A percentile compares a stretch with the other conserved stretches of the same genome.
These are phyloP conservation scores for Nephila pilipes DNA, from an alignment of 1,140 invertebrate genomes.

Conservation along the genomic window DNA sequence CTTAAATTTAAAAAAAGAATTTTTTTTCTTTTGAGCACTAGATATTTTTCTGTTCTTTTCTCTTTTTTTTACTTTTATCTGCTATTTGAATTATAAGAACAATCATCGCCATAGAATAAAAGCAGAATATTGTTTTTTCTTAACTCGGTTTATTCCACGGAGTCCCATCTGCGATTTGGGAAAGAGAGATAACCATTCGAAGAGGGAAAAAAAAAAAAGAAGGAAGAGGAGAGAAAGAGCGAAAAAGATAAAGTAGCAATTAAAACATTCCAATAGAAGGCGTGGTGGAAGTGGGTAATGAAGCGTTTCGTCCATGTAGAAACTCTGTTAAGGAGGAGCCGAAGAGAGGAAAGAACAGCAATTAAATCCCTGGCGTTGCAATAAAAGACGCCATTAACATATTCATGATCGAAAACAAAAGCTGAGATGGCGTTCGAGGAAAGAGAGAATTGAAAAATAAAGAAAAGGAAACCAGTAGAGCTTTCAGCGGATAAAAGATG, in stretches of 20 bases:
- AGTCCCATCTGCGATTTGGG: background rate
- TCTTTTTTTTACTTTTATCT: background rate
- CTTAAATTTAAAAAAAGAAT: too few species aligned
- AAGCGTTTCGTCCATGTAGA: slow-evolving; percentile 54
- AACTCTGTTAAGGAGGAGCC: slow-evolving; percentile 51
- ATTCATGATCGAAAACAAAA: slow-evolving; percentile 67
- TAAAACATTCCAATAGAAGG: slow-evolving; percentile 69
- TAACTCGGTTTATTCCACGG: background rate
- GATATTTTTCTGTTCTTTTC: too few species aligned
- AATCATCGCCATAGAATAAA: background rate
- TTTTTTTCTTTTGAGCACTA: too few species aligned
- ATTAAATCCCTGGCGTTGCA: slow-evolving; percentile 70
- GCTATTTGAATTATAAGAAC: background rate
- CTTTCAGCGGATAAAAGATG: background rate
- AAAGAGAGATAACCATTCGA: background rate
- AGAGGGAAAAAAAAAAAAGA: background rate
- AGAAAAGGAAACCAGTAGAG: background rate
- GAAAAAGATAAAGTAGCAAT: slow-evolving; percentile 56
- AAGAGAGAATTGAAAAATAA: slow-evolving; percentile 1
- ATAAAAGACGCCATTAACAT: slow-evolving; percentile 74
- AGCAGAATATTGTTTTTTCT: background rate
- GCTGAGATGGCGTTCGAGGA: background rate
- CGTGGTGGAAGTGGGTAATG: slow-evolving; percentile 70
- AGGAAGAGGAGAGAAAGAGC: background rate
- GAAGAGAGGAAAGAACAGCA: slow-evolving; percentile 60